Evolutionary conservation across 2,113 vertebrate genomes (phyloP), one percentile per base, ranked within the genome.

Genomic region (Neolamprologus longior): DNA sequence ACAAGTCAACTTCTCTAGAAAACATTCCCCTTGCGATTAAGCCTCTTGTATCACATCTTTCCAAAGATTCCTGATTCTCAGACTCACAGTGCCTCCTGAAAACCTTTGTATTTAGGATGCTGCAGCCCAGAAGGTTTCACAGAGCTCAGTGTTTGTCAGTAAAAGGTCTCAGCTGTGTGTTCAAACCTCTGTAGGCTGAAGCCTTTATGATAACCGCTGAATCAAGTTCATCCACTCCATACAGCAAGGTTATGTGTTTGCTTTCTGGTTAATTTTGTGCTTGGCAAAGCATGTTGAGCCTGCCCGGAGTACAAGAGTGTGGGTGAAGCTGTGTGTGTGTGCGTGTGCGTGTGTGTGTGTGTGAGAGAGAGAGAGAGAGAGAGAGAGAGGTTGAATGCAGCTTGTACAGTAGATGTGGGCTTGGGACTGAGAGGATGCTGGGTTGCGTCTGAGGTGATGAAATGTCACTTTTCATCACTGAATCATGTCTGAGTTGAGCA

Each of bases 181-280:
- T 40, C 52, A 10, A 8, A 40, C 42, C 11, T 73, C 42, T 14
- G 2, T 15, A 33, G 50, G 35, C 31, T 58, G 28, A 33, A 33
- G 4, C 57, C 13, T 55, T 35, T 28, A 35, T 40, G n/a, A 17
- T 10, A 58, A 11, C 24, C 7, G 11, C 24, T 40, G 12, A 61
- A 58, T 63, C 79, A 15, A 40, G 28, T 52, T 80, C 14, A 54
- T 73, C 42, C 68, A 26, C 73, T 17, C 73, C 37, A 13, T 14
- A 45, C 68, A 85, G 57, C 83, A 81, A 81, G 40, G 63, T 57
- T 42, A 63, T 66, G n/a, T 54, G 13, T 83, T 80, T 84, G n/a
- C 35, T 52, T 57, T 83, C 19, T 88, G 88, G 6, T 68, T 87
- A 21, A 87, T 91, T 80, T 89, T 83, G 80, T 80, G 88, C 86